These are phyloP conservation scores for Coracias cyanogaster DNA, from an alignment of 2,797 vertebrate species.

Conservation along the genomic window DNA sequence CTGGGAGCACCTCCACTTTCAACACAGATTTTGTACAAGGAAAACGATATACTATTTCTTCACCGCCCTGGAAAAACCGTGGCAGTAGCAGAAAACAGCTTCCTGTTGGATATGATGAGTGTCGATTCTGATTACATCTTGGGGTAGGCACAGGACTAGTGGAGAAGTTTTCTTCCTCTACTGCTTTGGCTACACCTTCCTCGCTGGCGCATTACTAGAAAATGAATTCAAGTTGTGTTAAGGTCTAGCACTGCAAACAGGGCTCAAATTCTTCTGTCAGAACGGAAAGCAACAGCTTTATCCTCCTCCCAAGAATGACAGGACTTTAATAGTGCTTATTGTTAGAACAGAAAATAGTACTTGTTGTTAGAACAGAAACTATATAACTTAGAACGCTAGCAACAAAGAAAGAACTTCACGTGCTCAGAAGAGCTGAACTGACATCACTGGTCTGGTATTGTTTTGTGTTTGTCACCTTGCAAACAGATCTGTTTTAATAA, in stretches of 20 bases:
- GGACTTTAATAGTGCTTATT: not conserved
- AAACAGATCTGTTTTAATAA: not conserved
- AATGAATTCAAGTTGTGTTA: not conserved
- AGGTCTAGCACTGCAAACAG: not conserved
- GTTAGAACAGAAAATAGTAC: not conserved
- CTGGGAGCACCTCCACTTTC: not conserved
- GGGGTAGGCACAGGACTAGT: not conserved
- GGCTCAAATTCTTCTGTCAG: not conserved
- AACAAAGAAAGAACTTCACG: not conserved
- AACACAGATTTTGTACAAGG: not conserved
- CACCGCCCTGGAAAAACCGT: not conserved
- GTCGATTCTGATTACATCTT: not conserved
- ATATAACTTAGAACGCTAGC: not conserved
- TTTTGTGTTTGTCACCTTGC: not conserved
- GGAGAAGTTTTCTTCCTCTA: not conserved
- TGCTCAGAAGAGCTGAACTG: not conserved
- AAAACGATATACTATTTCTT: not conserved
- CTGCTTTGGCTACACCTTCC: not conserved
- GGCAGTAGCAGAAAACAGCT: not conserved
- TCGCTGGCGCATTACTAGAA: not conserved
- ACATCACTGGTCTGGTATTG: not conserved
- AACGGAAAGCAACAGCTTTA: not conserved
- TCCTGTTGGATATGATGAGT: not conserved
- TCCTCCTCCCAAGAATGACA: not conserved
- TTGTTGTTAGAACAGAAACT: not conserved